Conservation (phyloP, 2,888 invertebrate species). For the Nomada flava region DNA sequence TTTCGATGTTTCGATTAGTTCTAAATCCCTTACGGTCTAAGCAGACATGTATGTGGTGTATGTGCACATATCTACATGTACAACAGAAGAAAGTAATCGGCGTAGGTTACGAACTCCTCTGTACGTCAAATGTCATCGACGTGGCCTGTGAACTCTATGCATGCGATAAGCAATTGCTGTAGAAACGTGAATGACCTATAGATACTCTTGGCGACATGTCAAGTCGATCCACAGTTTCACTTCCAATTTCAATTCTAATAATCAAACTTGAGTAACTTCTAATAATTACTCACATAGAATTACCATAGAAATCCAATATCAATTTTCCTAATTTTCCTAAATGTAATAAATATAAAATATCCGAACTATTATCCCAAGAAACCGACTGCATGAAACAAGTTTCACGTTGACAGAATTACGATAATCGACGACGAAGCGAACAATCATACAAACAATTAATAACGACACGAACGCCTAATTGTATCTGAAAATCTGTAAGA, state of each 20-base stretch:
- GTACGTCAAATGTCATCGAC: constrained; percentile 30
- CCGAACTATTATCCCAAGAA: too few species aligned
- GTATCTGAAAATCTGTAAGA: background rate
- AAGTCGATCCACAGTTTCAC: background rate
- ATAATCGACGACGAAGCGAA: background rate
- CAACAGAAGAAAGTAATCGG: constrained; percentile 22
- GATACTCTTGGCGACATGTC: constrained; percentile 17
- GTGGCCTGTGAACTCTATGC: constrained; percentile 25
- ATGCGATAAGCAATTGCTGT: constrained; percentile 31
- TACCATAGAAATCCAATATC: too few species aligned
- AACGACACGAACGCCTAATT: background rate
- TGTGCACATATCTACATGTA: background rate
- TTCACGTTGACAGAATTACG: background rate
- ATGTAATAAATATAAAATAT: too few species aligned
- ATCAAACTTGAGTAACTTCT: background rate
- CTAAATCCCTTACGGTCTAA: background rate
- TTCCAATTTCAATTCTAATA: background rate
- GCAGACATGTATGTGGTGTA: background rate
- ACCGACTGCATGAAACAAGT: too few species aligned
- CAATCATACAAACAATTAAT: too few species aligned
- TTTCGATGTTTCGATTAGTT: background rate
- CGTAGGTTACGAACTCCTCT: constrained; percentile 2
- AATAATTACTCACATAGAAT: too few species aligned
- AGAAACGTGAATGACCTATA: constrained; percentile 27
- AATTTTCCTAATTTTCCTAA: too few species aligned